These are phyloP conservation scores for Hartigia nigra DNA, from an alignment of 2,888 invertebrate genomes.

Conservation along the genomic window DNA sequence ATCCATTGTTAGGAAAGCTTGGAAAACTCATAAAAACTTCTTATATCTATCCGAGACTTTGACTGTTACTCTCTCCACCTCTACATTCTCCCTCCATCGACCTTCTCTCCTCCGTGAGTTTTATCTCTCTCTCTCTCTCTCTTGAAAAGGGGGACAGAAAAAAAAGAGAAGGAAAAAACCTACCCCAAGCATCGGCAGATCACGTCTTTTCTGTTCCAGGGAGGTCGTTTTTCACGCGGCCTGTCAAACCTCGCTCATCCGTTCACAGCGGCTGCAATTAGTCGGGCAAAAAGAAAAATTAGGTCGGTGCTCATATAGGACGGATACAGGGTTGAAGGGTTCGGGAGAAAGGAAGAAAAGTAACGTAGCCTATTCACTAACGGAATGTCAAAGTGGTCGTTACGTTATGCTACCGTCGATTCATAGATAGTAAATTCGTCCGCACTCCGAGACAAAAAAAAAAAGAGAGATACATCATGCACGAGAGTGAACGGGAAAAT, in stretches of 20 bases:
- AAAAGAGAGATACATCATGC: background rate
- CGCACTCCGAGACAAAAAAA: background rate
- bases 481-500: background rate
- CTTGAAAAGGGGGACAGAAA: background rate
- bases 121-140: background rate
- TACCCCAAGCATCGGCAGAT: background rate
- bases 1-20: background rate
- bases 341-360: background rate
- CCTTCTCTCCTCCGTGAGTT: background rate
- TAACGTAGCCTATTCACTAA: background rate
- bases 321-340: background rate
- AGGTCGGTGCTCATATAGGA: background rate
- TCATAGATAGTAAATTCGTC: background rate
- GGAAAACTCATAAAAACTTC: background rate
- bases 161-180: background rate
- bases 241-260: background rate
- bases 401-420: background rate
- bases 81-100: background rate
- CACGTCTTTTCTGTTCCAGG: background rate
- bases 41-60: background rate
- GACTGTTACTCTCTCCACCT: background rate
- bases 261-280: background rate
- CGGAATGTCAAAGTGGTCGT: background rate
- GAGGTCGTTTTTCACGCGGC: background rate
- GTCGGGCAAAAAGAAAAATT: background rate